phyloP scores from a whole-genome alignment of 2,113 vertebrate genomes.

The Melanotaenia duboulayi region DNA sequence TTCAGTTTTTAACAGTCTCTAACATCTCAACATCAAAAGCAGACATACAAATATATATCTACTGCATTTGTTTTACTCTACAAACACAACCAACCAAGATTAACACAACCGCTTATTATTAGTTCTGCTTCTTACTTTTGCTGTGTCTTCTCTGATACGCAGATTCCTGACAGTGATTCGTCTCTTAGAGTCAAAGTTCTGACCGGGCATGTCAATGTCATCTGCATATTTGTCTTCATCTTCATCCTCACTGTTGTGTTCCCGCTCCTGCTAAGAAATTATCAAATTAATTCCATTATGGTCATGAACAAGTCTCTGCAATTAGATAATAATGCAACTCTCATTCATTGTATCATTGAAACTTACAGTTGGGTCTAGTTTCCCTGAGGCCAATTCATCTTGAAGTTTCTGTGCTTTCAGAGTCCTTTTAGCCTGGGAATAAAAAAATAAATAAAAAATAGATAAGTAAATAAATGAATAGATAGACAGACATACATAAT shows the following conservation, averaged over 20 bases:
- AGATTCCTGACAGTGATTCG: slow-evolving; percentile 96
- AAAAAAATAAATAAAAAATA: background rate
- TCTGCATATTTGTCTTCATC: slow-evolving; percentile 99
- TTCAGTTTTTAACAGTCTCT: background rate
- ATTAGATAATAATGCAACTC: background rate
- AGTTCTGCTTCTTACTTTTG: slow-evolving; percentile 86
- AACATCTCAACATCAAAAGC: background rate
- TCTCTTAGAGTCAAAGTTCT: slow-evolving; percentile 99
- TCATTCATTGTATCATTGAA: background rate
- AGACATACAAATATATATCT: background rate
- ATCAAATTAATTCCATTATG: background rate
- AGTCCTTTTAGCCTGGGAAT: slow-evolving; percentile 91
- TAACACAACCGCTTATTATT: background rate
- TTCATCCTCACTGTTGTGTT: slow-evolving; percentile 96
- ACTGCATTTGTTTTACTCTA: background rate
- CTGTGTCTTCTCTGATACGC: slow-evolving; percentile 96
- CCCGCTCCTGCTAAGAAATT: slow-evolving; percentile 86
- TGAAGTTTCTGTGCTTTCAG: slow-evolving; percentile 97
- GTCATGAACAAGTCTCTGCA: background rate
- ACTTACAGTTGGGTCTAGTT: slow-evolving; percentile 92
- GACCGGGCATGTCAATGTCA: slow-evolving; percentile 98
- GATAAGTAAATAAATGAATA: background rate
- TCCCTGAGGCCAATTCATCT: slow-evolving; percentile 96
- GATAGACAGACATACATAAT: background rate
- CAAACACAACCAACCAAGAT: background rate